Percentiles rank a stretch among this genome's conserved stretches.
Conservation (phyloP, 92 coral and sea anemone genomes). For the Zoanthus sansibaricus region DNA sequence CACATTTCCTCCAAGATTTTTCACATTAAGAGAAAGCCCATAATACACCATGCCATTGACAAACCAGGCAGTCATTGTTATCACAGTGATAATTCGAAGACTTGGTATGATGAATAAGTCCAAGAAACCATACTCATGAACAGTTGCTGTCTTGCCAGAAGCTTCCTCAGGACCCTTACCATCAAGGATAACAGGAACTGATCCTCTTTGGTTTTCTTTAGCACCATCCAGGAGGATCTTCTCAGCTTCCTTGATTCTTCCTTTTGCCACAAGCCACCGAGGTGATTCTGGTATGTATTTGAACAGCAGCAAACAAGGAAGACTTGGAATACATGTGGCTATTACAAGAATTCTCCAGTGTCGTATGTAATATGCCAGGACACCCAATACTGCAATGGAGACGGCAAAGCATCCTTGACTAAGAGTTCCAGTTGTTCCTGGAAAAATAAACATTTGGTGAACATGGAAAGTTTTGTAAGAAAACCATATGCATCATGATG, state of each 20-base stretch:
- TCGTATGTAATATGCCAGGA: constrained; percentile 73
- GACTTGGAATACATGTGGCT: constrained; percentile 70
- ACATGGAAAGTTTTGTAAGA: no score
- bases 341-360: constrained; percentile 79
- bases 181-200: constrained; percentile 27
- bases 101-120: constrained; percentile 78
- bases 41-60: constrained; percentile 91
- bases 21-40: constrained; percentile 91
- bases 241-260: constrained; percentile 83
- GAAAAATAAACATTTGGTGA: not conserved
- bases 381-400: constrained; percentile 72
- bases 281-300: constrained; percentile 82
- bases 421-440: constrained; percentile 80
- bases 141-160: not conserved
- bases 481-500: no score
- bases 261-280: constrained; percentile 88
- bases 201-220: constrained; percentile 59
- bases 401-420: constrained; percentile 75
- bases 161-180: not conserved
- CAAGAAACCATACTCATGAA: constrained; percentile 55
- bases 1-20: constrained; percentile 94
- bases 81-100: constrained; percentile 67
- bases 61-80: constrained; percentile 78
- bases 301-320: constrained; percentile 63
- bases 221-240: constrained; percentile 74